phyloP scores from a whole-genome alignment of 2,888 invertebrate species.

The Macrosoma leucophasiata region DNA sequence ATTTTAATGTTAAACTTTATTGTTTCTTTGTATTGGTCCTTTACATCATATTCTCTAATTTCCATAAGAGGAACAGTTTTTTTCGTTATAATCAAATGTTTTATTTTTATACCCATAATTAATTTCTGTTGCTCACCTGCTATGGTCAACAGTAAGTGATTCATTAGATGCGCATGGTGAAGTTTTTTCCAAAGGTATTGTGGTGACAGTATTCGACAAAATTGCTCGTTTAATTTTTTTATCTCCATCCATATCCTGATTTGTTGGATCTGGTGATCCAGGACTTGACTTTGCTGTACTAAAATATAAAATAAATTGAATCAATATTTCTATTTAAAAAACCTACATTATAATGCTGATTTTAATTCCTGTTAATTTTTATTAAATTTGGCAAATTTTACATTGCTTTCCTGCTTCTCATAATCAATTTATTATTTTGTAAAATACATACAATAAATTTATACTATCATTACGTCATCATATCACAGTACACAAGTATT shows the following conservation, averaged over 20 bases:
- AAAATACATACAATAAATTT: too few species aligned
- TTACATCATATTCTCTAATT: too few species aligned
- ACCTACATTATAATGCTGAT: too few species aligned
- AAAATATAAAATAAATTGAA: constrained; percentile 33
- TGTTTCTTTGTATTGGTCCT: too few species aligned
- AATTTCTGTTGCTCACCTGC: too few species aligned
- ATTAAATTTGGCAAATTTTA: neutral
- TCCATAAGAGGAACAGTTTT: too few species aligned
- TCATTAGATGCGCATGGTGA: constrained; percentile 89
- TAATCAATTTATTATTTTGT: too few species aligned
- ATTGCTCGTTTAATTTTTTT: constrained; percentile 47
- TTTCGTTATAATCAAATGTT: too few species aligned
- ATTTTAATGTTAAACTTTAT: too few species aligned
- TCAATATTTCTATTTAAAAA: constrained; percentile 6
- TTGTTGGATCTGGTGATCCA: constrained; percentile 73
- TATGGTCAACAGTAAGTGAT: constrained; percentile 86
- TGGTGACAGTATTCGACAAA: constrained; percentile 49
- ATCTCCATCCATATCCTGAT: constrained; percentile 37
- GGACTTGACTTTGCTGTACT: constrained; percentile 79
- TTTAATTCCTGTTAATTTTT: neutral
- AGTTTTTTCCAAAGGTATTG: constrained; percentile 67
- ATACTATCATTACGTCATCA: too few species aligned
- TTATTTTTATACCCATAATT: too few species aligned
- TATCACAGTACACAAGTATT: too few species aligned
- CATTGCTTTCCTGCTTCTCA: neutral